Base-by-base conservation (phyloP, 2,797 vertebrate genomes). In the Coccyzus lansbergi region DNA sequence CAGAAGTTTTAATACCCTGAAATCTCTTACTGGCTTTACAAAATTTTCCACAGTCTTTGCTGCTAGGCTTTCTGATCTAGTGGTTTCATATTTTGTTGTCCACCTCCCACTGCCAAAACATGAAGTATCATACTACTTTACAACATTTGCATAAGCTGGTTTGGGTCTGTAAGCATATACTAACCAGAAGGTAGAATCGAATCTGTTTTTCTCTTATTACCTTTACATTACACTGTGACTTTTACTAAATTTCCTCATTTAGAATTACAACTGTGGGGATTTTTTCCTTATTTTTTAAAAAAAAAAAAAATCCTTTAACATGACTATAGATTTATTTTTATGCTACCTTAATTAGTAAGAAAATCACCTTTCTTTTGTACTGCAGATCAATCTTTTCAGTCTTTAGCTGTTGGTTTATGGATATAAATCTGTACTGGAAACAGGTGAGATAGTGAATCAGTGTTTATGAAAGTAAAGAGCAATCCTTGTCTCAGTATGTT, bases 301-400 rank as follows among this genome's bases (percentile, higher is more conserved):
- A 40, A n/a, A n/a, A n/a, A n/a, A n/a, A n/a, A 29, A 19, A 0
- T 21, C 4, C 4, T 51, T 22, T 40, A 25, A 0, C 29, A 2
- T 29, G 46, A 26, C 2, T 34, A 26, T 3, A 7, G 3, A 25
- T 19, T 29, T 18, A 49, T 29, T 28, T 31, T 62, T 83, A 9
- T 68, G 2, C 3, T 48, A 13, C 7, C 7, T 26, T 60, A 15
- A 36, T 25, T 17, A 38, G 1, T 12, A 33, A 77, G 19, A 64
- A 63, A 25, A 19, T 13, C 5, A 10, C 0, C 4, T 16, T 40
- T 4, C 3, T 36, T 19, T 78, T 68, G 14, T 49, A 17, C 4
- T 64, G 9, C 1, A 28, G 4, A 24, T 46, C 12, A 24, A 24
- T 4, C 2, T 33, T 62, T 81, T 76, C 4, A 63, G 6, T 21